Conservation (phyloP, 2,888 invertebrate genomes). For the Papilio demoleus region DNA sequence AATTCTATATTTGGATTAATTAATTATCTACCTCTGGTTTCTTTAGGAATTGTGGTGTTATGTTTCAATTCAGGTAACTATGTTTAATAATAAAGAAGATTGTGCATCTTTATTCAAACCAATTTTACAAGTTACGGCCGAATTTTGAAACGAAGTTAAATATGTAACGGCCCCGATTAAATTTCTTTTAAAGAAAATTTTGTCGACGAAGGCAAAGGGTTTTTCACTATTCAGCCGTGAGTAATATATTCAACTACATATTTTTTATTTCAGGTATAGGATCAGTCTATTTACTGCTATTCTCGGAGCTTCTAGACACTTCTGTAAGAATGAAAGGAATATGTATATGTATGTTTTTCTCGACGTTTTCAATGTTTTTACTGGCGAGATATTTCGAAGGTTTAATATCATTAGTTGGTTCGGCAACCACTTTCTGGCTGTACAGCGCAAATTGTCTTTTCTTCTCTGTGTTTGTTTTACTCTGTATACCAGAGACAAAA, state of each 20-base stretch:
- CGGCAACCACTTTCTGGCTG: conserved; percentile 59
- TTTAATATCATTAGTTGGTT: conserved; percentile 51
- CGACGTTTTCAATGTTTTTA: conserved; percentile 49
- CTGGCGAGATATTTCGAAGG: conserved; percentile 56
- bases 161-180: too few species aligned
- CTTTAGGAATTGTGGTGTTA: conserved; percentile 43
- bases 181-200: too few species aligned
- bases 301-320: conserved; percentile 60
- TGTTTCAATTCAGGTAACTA: conserved; percentile 34
- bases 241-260: not conserved
- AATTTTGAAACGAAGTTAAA: too few species aligned
- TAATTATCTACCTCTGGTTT: conserved; percentile 48
- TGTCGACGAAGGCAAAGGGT: too few species aligned
- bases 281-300: conserved; percentile 56
- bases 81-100: not conserved
- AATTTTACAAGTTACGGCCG: too few species aligned
- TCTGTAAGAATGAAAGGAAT: conserved; percentile 56
- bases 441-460: conserved; percentile 54
- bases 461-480: conserved; percentile 49
- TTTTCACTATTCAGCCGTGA: too few species aligned
- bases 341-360: conserved; percentile 45
- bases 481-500: conserved; percentile 66
- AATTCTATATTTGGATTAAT: conserved; percentile 41
- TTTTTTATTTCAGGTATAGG: conserved; percentile 56
- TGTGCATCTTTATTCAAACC: too few species aligned